Evolutionary conservation across 2,797 vertebrate genomes (phyloP).

Genomic region (Sternotherus odoratus): DNA sequence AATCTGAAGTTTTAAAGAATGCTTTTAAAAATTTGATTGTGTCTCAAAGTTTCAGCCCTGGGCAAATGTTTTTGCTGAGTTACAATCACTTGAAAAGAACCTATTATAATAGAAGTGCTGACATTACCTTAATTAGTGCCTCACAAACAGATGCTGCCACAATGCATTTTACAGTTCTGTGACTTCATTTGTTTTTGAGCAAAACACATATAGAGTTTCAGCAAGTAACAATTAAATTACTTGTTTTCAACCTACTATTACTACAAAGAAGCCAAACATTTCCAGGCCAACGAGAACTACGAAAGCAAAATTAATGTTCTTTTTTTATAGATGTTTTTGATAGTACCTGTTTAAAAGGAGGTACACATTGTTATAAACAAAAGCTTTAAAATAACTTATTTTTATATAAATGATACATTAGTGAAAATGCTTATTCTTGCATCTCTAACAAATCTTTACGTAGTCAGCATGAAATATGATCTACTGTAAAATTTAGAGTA

Average conservation of each 20-base stretch:
- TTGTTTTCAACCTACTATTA: constrained; percentile 25
- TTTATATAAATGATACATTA: not conserved
- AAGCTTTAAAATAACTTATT: not conserved
- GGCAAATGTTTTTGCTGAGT: constrained; percentile 66
- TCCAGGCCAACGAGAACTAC: not conserved
- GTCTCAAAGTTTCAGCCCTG: constrained; percentile 61
- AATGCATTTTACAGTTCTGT: constrained; percentile 54
- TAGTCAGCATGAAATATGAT: not conserved
- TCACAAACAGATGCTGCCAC: constrained; percentile 50
- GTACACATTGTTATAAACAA: not conserved
- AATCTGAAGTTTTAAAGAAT: not conserved
- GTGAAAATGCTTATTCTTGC: not conserved
- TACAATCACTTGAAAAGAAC: constrained; percentile 62
- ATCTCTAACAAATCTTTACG: constrained; percentile 1
- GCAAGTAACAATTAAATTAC: constrained; percentile 22
- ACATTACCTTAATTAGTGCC: constrained; percentile 64
- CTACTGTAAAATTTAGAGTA: not conserved
- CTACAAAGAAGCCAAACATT: constrained; percentile 13
- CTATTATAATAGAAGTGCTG: constrained; percentile 64
- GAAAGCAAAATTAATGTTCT: not conserved
- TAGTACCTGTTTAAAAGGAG: not conserved
- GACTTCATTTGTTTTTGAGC: constrained; percentile 60
- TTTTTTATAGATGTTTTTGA: not conserved
- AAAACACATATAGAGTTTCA: constrained; percentile 24
- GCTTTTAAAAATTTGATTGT: constrained; percentile 28